Percentiles rank a stretch among this genome's conserved stretches.
Conservation (phyloP, 2,888 invertebrate genomes). For the Hypomecis atomaria region DNA sequence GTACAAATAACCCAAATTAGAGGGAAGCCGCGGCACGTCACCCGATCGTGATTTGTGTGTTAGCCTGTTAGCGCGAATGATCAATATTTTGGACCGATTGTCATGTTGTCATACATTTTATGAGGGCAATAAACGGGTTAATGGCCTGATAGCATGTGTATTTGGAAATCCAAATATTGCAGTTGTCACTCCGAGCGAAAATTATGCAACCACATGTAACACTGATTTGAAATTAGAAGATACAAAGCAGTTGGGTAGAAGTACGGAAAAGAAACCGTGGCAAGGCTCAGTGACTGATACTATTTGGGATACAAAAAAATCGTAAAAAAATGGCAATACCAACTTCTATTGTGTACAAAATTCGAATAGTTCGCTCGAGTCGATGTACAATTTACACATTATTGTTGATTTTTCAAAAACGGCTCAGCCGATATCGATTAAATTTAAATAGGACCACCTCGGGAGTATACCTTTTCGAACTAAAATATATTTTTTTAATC, state of each 20-base stretch:
- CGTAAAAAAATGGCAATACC: too few relatives aligned
- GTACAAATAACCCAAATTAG: constrained; percentile 1
- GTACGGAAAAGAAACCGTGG: neutral
- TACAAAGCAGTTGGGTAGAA: neutral
- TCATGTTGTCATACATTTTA: constrained; percentile 1
- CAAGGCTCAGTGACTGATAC: too few relatives aligned
- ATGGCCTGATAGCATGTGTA: constrained; percentile 4
- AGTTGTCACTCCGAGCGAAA: too few relatives aligned
- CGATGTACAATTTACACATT: too few relatives aligned
- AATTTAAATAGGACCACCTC: too few relatives aligned
- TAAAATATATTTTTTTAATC: too few relatives aligned
- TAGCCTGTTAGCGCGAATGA: constrained; percentile 9
- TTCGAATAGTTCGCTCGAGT: too few relatives aligned
- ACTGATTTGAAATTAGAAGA: neutral
- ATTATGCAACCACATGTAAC: neutral
- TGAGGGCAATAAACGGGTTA: constrained; percentile 11
- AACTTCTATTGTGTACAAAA: too few relatives aligned
- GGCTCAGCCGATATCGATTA: too few relatives aligned
- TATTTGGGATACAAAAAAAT: too few relatives aligned
- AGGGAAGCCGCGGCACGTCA: constrained; percentile 10
- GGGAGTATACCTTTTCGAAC: too few relatives aligned
- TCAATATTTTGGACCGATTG: constrained; percentile 15
- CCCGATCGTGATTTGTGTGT: constrained; percentile 10
- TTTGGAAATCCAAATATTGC: neutral
- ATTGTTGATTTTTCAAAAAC: too few relatives aligned